These are phyloP conservation scores for Dryobates pubescens DNA, from an alignment of 2,797 vertebrate species.

Conservation along the genomic window DNA sequence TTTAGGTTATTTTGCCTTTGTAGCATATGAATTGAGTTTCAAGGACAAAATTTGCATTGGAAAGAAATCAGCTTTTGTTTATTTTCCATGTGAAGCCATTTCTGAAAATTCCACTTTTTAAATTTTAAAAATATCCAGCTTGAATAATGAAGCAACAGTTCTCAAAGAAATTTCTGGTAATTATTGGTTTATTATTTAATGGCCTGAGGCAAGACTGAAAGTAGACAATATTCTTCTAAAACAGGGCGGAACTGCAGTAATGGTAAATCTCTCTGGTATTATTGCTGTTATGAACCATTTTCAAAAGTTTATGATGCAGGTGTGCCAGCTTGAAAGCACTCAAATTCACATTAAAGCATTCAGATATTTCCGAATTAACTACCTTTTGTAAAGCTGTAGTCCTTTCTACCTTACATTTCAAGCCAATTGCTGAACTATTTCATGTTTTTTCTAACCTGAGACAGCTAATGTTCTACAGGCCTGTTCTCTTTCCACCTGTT, in stretches of 20 bases:
- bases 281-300: constrained; percentile 36
- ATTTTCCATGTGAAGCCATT: neutral
- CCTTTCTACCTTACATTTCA: neutral
- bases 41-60: neutral
- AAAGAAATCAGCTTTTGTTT: neutral
- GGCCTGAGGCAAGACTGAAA: neutral
- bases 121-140: neutral
- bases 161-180: constrained; percentile 25
- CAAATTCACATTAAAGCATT: constrained; percentile 9
- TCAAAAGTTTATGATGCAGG: constrained; percentile 46
- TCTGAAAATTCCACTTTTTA: neutral
- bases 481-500: neutral
- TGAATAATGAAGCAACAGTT: constrained; percentile 12
- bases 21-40: neutral
- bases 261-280: neutral
- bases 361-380: neutral
- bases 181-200: constrained; percentile 48
- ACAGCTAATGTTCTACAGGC: neutral
- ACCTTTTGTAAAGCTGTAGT: neutral
- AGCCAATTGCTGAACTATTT: neutral
- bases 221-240: neutral
- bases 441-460: neutral
- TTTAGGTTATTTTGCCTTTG: neutral
- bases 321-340: neutral
- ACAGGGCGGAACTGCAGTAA: neutral